These are phyloP conservation scores for Nymphalis c-album DNA, from an alignment of 2,888 invertebrate genomes.

Conservation along the genomic window DNA sequence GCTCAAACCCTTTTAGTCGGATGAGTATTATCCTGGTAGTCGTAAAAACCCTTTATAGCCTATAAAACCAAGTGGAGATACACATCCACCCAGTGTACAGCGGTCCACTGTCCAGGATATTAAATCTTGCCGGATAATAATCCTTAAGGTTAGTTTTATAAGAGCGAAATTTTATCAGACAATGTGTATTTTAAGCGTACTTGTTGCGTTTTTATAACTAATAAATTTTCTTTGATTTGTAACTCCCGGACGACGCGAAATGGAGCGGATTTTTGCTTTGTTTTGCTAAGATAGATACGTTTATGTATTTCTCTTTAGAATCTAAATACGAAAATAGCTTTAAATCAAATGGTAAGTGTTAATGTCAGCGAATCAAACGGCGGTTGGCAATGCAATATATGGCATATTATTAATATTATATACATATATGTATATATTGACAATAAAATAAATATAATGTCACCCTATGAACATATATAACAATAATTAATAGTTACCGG, in stretches of 20 bases:
- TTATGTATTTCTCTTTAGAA: conserved; percentile 4
- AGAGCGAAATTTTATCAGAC: conserved; percentile 14
- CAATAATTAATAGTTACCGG: too few species aligned
- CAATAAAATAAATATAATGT: too few species aligned
- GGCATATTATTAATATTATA: too few species aligned
- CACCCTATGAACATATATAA: too few species aligned
- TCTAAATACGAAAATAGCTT: background rate
- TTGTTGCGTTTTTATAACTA: conserved; percentile 81
- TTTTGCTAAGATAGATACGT: conserved; percentile 39
- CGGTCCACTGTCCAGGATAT: conserved; percentile 35
- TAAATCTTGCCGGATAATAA: conserved; percentile 27
- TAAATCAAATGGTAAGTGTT: too few species aligned
- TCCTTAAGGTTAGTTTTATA: conserved; percentile 42
- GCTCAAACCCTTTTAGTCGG: conserved; percentile 75
- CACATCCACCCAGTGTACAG: conserved; percentile 47
- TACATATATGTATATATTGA: too few species aligned
- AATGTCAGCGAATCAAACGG: too few species aligned
- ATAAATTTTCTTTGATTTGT: conserved; percentile 80
- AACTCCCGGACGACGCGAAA: conserved; percentile 67
- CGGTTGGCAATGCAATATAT: too few species aligned
- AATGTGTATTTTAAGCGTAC: conserved; percentile 70
- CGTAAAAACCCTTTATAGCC: conserved; percentile 74
- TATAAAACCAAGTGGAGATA: conserved; percentile 79
- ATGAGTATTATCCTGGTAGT: conserved; percentile 75
- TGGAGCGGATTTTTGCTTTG: conserved; percentile 53